A percentile compares a stretch with the other conserved stretches of the same genome.
Evolutionary conservation across 2,888 invertebrate species (phyloP).

Genomic region (Leucophora obtusa): DNA sequence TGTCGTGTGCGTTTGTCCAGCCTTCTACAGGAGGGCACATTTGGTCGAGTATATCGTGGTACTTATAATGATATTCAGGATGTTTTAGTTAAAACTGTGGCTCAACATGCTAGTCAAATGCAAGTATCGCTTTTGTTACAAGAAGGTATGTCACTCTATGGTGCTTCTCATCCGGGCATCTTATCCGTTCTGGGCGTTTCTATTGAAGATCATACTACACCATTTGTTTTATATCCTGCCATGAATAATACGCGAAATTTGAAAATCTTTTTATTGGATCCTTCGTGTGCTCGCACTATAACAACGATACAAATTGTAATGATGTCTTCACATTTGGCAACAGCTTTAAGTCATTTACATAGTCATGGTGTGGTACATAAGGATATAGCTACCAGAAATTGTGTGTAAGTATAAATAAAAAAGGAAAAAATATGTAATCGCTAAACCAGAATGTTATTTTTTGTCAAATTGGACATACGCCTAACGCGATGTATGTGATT

Average conservation of each 20-base stretch:
- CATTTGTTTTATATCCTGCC: slow-evolving; percentile 88
- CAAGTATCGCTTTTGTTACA: slow-evolving; percentile 92
- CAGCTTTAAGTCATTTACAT: slow-evolving; percentile 92
- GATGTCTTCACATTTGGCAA: slow-evolving; percentile 90
- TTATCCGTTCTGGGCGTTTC: slow-evolving; percentile 92
- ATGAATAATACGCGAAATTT: slow-evolving; percentile 80
- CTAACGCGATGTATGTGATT: no score
- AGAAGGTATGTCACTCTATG: slow-evolving; percentile 83
- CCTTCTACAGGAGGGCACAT: slow-evolving; percentile 91
- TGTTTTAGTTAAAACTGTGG: slow-evolving; percentile 92
- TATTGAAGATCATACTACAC: slow-evolving; percentile 92
- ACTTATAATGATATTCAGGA: slow-evolving; percentile 87
- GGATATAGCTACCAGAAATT: slow-evolving; percentile 94
- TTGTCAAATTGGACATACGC: no score
- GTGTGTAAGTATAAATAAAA: slow-evolving; percentile 85
- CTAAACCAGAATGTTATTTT: no score
- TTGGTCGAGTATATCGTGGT: slow-evolving; percentile 91
- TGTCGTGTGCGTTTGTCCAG: slow-evolving; percentile 89
- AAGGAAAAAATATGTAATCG: no score
- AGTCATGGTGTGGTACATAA: slow-evolving; percentile 91
- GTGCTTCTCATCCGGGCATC: slow-evolving; percentile 85
- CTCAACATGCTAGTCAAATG: slow-evolving; percentile 92
- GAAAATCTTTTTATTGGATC: slow-evolving; percentile 76
- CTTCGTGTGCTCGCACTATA: slow-evolving; percentile 75
- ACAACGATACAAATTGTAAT: slow-evolving; percentile 89